phyloP scores from a whole-genome alignment of 2,797 vertebrate species.

The Peromyscus nudipes region DNA sequence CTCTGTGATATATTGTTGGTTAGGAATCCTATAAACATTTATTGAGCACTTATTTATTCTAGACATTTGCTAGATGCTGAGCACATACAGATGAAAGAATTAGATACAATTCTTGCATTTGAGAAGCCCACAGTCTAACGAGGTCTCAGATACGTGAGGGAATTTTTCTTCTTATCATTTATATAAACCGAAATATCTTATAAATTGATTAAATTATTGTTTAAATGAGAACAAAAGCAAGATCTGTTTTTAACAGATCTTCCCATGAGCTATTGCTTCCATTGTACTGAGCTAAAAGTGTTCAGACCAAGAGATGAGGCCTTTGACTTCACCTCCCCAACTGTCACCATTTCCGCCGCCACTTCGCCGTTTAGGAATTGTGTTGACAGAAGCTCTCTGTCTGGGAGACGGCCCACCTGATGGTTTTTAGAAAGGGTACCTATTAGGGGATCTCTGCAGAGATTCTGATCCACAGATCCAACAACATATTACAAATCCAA shows the following conservation, averaged over 20 bases:
- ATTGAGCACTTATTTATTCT: slow-evolving; percentile 72
- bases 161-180: slow-evolving; percentile 42
- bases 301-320: background rate
- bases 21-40: slow-evolving; percentile 72
- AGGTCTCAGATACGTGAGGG: background rate
- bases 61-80: slow-evolving; percentile 54
- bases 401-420: background rate
- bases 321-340: slow-evolving; percentile 35
- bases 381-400: background rate
- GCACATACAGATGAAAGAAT: slow-evolving; percentile 50
- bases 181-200: slow-evolving; percentile 45
- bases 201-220: slow-evolving; percentile 49
- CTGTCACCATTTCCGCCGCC: background rate
- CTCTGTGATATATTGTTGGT: slow-evolving; percentile 66
- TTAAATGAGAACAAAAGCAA: slow-evolving; percentile 21
- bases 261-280: slow-evolving; percentile 7
- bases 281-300: slow-evolving; percentile 7
- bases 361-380: background rate
- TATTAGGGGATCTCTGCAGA: slow-evolving; percentile 6
- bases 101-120: background rate
- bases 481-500: slow-evolving; percentile 11
- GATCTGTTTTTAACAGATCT: slow-evolving; percentile 15
- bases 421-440: background rate
- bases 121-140: slow-evolving; percentile 51
- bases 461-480: background rate